phyloP scores from a whole-genome alignment of 2,888 invertebrate species.

The Marronus borbonicus region DNA sequence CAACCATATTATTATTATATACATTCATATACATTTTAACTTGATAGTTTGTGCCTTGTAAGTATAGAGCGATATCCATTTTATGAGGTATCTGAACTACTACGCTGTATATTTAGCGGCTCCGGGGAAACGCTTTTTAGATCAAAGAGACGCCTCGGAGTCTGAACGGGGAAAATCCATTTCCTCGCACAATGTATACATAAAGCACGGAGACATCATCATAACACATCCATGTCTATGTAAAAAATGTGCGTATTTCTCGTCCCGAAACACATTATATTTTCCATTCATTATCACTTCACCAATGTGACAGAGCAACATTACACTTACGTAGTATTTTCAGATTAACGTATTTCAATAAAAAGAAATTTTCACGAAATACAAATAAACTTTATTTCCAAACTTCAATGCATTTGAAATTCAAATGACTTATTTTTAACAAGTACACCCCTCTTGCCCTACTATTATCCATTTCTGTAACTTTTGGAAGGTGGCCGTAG shows the following conservation, averaged over 20 bases:
- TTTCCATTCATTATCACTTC: no score
- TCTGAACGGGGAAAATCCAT: constrained; percentile 38
- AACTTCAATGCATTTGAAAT: constrained; percentile 10
- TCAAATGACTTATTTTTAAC: constrained; percentile 3
- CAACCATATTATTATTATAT: no score
- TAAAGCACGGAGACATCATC: constrained; percentile 1
- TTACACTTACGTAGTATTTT: no score
- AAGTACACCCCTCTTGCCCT: background rate
- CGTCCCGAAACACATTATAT: no score
- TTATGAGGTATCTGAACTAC: background rate
- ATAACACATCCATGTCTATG: background rate
- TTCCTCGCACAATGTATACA: background rate
- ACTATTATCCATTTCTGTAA: background rate
- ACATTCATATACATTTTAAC: no score
- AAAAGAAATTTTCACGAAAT: constrained; percentile 1
- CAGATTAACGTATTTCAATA: no score
- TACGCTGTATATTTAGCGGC: constrained; percentile 13
- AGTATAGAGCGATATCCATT: background rate
- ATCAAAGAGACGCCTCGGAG: constrained; percentile 38
- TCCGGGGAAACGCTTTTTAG: constrained; percentile 9
- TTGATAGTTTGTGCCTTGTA: no score
- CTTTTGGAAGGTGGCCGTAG: background rate
- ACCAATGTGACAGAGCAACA: no score
- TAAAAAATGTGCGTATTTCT: background rate
- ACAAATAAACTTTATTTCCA: constrained; percentile 5